Percentiles rank a stretch among this genome's conserved stretches.
Evolutionary conservation across 1,140 invertebrate genomes (phyloP).

Genomic region (Eriosoma lanigerum): DNA sequence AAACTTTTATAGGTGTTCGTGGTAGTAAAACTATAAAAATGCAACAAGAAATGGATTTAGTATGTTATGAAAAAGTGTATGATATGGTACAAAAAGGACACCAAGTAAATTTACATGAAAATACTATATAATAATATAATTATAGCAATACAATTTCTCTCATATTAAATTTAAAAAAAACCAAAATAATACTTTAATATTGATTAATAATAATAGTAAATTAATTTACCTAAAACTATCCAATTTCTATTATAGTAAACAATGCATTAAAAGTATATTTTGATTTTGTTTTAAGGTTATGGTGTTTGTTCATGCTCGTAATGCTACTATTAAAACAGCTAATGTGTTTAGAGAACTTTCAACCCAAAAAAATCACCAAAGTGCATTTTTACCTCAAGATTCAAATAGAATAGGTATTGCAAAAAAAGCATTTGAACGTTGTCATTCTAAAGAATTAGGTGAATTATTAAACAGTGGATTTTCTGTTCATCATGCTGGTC

Average conservation of each 20-base stretch:
- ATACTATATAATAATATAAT: not conserved
- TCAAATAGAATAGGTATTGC: slow-evolving; percentile 65
- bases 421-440: slow-evolving; percentile 68
- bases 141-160: no score
- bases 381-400: slow-evolving; percentile 70
- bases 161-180: no score
- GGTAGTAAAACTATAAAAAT: slow-evolving; percentile 73
- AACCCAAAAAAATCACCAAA: slow-evolving; percentile 69
- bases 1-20: slow-evolving; percentile 92
- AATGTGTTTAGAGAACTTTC: slow-evolving; percentile 76
- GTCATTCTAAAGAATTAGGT: slow-evolving; percentile 72
- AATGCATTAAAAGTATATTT: no score
- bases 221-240: no score
- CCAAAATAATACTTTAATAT: no score
- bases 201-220: no score
- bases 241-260: no score
- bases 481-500: slow-evolving; percentile 95
- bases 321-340: slow-evolving; percentile 89
- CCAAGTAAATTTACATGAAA: slow-evolving; percentile 64
- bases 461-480: slow-evolving; percentile 88
- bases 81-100: slow-evolving; percentile 86
- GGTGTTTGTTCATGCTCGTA: slow-evolving; percentile 98
- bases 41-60: slow-evolving; percentile 83
- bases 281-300: slow-evolving; percentile 70
- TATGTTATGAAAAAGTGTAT: slow-evolving; percentile 91